Evolutionary conservation across 1,140 invertebrate species (phyloP), one percentile per base, ranked within the genome.

Genomic region (Aphaenogaster rudis): DNA sequence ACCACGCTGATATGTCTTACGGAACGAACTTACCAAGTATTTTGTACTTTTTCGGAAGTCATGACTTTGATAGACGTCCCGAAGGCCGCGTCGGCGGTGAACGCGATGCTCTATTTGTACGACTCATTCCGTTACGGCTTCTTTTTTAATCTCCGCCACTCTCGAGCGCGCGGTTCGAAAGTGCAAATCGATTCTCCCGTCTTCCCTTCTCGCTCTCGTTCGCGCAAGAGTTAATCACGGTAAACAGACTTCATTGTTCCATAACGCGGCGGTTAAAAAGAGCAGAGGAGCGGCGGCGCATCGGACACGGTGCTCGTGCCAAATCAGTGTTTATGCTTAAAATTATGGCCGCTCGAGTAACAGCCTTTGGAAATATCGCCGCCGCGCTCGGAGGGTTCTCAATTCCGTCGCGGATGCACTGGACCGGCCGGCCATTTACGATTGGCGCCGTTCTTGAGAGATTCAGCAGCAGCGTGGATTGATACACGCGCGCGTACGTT

Each of bases 271-370:
- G 21, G 54, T 64, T 80, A 80, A 88, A 89, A 89, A 88, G 80
- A 87, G 69, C 57, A 61, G 39, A 57, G 45, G 45, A 61, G 33
- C 52, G 9, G 54, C 82, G 78, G 33, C n/a, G 45, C 87, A 69
- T 66, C 72, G 63, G 72, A 85, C 88, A 74, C 80, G 71, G 54
- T 90, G 81, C 84, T 88, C 90, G 91, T 93, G 90, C 90, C 93
- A 93, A 94, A 94, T 94, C 93, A 88, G 86, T 94, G 92, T 93
- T 94, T 94, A 93, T 92, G 88, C 88, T 93, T 85, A 90, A 93
- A 94, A 93, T 94, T 93, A 93, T 93, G 90, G 90, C 92, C 88
- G 82, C 76, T 90, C 88, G 87, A 86, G 88, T 93, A 93, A 93
- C 93, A 88, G 86, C 91, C 86, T 91, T 88, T 82, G 88, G 91